Base-by-base conservation (phyloP, 2,113 vertebrate species). In the Boleophthalmus pectinirostris region DNA sequence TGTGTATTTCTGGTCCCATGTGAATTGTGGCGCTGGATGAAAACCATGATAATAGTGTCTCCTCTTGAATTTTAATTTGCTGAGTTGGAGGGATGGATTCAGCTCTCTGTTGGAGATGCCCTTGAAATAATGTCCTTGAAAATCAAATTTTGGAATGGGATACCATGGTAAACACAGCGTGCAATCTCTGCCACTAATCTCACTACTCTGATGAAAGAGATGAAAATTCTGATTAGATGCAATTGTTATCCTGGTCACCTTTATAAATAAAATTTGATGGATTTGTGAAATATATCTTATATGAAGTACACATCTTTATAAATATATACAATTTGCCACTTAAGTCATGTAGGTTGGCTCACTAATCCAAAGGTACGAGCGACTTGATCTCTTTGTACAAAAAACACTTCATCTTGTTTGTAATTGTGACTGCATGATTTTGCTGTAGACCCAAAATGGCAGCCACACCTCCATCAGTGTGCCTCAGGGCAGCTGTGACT, bases 111-210 rank as follows among this genome's bases (percentile, higher is more conserved):
- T 64, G 58, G 58, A 61, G 58, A 29, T 33, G 58, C 25, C 58
- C 58, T 61, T 61, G 58, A 61, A 61, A 61, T 61, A 33, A 61
- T 61, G 58, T 20, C 58, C 58, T 61, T 61, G 58, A 61, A 61
- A 61, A 61, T 61, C 58, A 61, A 61, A 61, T 61, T 61, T 61
- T 25, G 58, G 25, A 58, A 61, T 61, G 25, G 24, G 25, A 61
- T 24, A 29, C 25, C 58, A 61, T 29, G 15, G 58, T 33, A 61
- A 61, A 61, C 25, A 61, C 58, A 61, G 58, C 25, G 25, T 33
- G 24, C 58, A 33, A 61, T 33, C 24, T 61, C 58, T 61, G 24
- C 25, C 25, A 61, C 58, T 33, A 9, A 61, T 61, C 58, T 61
- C 58, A 61, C 58, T 18, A 15, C 57, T 9, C 24, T 33, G 58